These are phyloP conservation scores for Perithous albicinctus DNA, from an alignment of 2,888 invertebrate genomes.

Conservation along the genomic window DNA sequence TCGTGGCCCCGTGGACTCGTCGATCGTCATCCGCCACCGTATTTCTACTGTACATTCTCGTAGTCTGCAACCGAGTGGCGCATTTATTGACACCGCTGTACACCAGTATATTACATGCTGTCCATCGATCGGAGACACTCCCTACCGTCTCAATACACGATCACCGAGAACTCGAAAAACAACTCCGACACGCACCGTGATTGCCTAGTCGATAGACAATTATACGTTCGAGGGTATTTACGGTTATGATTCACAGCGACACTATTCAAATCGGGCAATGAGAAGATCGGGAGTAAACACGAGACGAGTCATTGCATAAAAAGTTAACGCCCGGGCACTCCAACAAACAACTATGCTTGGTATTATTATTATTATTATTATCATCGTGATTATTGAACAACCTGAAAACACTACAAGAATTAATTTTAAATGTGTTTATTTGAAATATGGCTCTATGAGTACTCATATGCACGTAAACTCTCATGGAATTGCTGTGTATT, in stretches of 20 bases:
- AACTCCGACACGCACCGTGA: constrained; percentile 25
- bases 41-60: constrained; percentile 62
- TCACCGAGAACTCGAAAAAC: constrained; percentile 40
- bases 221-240: constrained; percentile 75
- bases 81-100: constrained; percentile 24
- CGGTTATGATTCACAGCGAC: constrained; percentile 77
- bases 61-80: constrained; percentile 43
- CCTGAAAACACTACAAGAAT: no score
- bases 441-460: no score
- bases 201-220: constrained; percentile 60
- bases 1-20: constrained; percentile 71
- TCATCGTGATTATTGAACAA: no score
- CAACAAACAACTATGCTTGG: neutral
- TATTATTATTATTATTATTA: no score
- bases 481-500: no score
- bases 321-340: neutral
- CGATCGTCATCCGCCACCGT: constrained; percentile 51
- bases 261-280: constrained; percentile 33
- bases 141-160: constrained; percentile 27
- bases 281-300: constrained; percentile 25
- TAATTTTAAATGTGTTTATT: no score
- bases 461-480: no score
- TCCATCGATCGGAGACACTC: constrained; percentile 18
- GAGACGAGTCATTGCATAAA: constrained; percentile 3
- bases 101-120: no score